These are phyloP conservation scores for Dicrurus megarhynchus DNA, from an alignment of 2,113 vertebrate genomes.

Conservation along the genomic window DNA sequence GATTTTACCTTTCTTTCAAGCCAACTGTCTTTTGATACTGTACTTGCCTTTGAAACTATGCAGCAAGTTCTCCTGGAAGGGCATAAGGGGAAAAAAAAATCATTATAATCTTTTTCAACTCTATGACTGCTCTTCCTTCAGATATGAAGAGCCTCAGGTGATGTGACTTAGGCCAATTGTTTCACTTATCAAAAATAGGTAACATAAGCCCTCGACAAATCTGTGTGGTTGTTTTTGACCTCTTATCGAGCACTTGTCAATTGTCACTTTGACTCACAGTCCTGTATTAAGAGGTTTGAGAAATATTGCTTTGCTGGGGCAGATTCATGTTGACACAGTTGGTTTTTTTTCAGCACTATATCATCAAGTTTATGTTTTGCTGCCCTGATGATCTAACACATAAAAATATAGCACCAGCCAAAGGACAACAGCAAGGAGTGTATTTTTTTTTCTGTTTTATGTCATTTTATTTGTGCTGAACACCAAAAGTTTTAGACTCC, in stretches of 20 bases:
- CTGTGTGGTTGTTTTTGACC: constrained; percentile 54
- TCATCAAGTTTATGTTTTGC: not conserved
- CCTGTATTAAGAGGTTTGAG: constrained; percentile 38
- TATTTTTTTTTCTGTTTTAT: not conserved
- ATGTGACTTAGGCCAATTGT: constrained; percentile 53
- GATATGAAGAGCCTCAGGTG: constrained; percentile 40
- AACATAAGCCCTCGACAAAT: constrained; percentile 63
- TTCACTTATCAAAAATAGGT: constrained; percentile 65
- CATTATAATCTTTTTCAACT: constrained; percentile 51
- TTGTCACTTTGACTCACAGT: constrained; percentile 62
- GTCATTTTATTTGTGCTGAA: not conserved
- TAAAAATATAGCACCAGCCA: not conserved
- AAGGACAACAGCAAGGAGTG: not conserved
- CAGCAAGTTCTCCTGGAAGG: constrained; percentile 27
- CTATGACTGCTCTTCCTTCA: constrained; percentile 5
- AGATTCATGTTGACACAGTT: constrained; percentile 5
- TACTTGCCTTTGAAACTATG: constrained; percentile 46
- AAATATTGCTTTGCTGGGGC: constrained; percentile 41
- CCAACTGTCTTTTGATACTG: not conserved
- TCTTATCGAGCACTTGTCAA: constrained; percentile 50
- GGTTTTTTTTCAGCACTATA: not conserved
- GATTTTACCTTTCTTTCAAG: constrained; percentile 8
- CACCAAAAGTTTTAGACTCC: not conserved
- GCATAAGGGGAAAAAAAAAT: not conserved
- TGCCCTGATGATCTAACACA: not conserved